Evolutionary conservation across 2,888 invertebrate species (phyloP).

Genomic region (Ceraclea dissimilis): DNA sequence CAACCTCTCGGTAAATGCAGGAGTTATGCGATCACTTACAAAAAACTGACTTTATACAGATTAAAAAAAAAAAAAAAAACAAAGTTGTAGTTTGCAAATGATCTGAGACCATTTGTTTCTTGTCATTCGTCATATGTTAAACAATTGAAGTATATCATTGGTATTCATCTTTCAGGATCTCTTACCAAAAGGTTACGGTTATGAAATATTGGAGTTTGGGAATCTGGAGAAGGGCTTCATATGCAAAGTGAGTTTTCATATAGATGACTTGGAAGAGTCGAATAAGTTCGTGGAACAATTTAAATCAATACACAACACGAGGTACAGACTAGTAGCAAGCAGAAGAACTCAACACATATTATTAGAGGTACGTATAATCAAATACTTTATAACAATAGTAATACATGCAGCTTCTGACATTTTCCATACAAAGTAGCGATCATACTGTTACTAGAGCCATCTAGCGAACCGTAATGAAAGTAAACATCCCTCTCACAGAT

Average conservation of each 20-base stretch:
- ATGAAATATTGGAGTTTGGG: background rate
- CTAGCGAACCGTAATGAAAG: too few relatives aligned
- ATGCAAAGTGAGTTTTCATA: background rate
- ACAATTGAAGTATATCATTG: background rate
- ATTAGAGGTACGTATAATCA: background rate
- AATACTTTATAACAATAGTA: too few relatives aligned
- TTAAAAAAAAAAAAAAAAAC: too few relatives aligned
- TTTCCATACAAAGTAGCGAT: too few relatives aligned
- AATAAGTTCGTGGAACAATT: background rate
- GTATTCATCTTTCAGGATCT: background rate
- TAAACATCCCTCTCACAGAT: too few relatives aligned
- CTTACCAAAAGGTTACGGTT: background rate
- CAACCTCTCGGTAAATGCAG: background rate
- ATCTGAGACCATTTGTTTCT: too few relatives aligned
- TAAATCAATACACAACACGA: background rate
- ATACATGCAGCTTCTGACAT: too few relatives aligned
- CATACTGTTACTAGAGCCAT: too few relatives aligned
- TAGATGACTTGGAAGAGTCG: background rate
- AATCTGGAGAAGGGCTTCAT: background rate
- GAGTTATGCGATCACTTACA: background rate
- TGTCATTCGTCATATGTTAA: too few relatives aligned
- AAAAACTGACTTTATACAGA: background rate
- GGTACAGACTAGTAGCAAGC: background rate
- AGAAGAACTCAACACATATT: background rate
- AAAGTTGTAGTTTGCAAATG: too few relatives aligned